Evolutionary conservation across 2,888 invertebrate genomes (phyloP).

Genomic region (Linyphia triangularis): DNA sequence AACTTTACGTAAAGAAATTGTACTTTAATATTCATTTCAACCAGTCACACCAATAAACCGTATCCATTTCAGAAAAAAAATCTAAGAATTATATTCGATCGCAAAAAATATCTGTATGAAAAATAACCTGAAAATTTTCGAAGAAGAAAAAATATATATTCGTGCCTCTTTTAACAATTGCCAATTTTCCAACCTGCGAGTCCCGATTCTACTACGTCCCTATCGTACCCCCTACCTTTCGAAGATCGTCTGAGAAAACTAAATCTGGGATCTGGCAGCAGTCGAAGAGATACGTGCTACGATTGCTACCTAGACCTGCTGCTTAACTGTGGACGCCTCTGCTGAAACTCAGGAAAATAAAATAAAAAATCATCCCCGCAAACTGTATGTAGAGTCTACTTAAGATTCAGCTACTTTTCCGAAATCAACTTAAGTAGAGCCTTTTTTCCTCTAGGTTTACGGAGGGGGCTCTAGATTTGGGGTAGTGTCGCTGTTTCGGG

Average conservation of each 20-base stretch:
- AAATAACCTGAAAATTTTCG: background rate
- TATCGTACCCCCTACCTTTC: background rate
- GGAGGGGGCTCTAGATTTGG: background rate
- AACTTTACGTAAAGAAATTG: no score
- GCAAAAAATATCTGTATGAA: background rate
- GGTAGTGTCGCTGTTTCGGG: conserved; percentile 16
- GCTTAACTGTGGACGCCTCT: conserved; percentile 23
- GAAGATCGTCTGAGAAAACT: conserved; percentile 57
- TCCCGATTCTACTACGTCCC: background rate
- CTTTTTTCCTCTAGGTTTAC: conserved; percentile 37
- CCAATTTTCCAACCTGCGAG: conserved; percentile 43
- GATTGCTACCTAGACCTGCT: conserved; percentile 45
- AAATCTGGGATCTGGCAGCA: conserved; percentile 62
- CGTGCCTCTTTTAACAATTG: conserved; percentile 63
- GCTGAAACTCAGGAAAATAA: background rate
- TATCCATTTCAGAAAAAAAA: background rate
- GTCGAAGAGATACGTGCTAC: conserved; percentile 48
- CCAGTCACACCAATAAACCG: no score
- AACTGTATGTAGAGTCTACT: conserved; percentile 48
- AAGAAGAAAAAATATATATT: conserved; percentile 15
- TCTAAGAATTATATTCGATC: conserved; percentile 5
- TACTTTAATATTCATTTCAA: no score
- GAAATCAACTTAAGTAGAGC: conserved; percentile 50
- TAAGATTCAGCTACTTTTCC: conserved; percentile 60
- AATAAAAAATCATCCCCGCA: conserved; percentile 34